Evolutionary conservation across 1,140 invertebrate species (phyloP), one percentile per base, ranked within the genome.

Genomic region (Melitaea cinxia): DNA sequence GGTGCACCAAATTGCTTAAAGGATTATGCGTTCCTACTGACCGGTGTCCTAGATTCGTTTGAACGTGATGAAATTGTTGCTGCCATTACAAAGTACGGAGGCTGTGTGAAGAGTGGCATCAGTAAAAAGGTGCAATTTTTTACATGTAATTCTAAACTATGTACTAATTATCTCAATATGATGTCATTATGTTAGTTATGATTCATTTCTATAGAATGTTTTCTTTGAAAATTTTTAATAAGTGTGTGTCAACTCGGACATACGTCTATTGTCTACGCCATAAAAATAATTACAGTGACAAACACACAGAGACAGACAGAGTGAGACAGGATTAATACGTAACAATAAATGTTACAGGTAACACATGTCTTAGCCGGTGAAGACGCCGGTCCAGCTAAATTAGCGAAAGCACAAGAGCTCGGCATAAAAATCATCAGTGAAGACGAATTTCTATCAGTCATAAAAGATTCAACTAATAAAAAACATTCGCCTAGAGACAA

Each of bases 1-100:
- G 97, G 96, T 28, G 92, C 92, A 60, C 93, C 94, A 17, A 92
- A 94, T 79, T 97, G 96, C 80, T 85, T 98, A 2, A 93, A 93
- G 54, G 95, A 95, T 55, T 85, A 96, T 66, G 95, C 94, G 23
- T 98, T 99, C 85, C 87, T 98, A 6, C 89, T 97, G 42, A 98
- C 97, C 63, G 98, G 98, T 17, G 95, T 98, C 4, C 91, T 98
- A 9, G 97, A 98, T 80, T 97, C 96, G 0, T 92, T 99, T 70
- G 96, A 98, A 79, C 92, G 95, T 26, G 95, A 97, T 28, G 96
- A 98, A 75, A 93, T 94, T 17, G 93, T 93, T 39, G 93, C 92
- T 17, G 84, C 97, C 9, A 94, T 98, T 23, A 94, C 94, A 62
- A 94, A 95, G 70, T 96, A 96, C 86, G 96, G 97, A 19, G 98